Base-by-base conservation (phyloP, 2,888 invertebrate genomes). In the Baronia brevicornis region DNA sequence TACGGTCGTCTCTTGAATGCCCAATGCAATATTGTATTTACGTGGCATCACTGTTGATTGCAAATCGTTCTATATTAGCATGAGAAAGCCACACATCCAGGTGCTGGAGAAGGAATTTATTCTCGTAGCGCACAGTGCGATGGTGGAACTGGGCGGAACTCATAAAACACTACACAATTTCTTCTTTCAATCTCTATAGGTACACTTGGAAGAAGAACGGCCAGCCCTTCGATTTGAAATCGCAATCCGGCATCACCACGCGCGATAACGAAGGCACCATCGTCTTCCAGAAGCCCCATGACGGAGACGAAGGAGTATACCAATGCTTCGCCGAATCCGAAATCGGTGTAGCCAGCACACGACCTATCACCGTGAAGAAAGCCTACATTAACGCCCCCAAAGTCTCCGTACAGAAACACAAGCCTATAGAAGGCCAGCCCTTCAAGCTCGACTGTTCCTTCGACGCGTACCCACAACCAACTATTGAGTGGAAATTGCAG, bases 131-230 rank as follows among this genome's bases (percentile, higher is more conserved):
- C n/a, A n/a, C n/a, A n/a, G n/a, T n/a, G n/a, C n/a, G n/a, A n/a
- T n/a, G n/a, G n/a, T n/a, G n/a, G n/a, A n/a, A n/a, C n/a, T n/a
- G n/a, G n/a, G n/a, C n/a, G n/a, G n/a, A n/a, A n/a, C n/a, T n/a
- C n/a, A n/a, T n/a, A n/a, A n/a, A n/a, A n/a, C n/a, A n/a, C n/a
- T n/a, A n/a, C n/a, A n/a, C n/a, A n/a, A n/a, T n/a, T n/a, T n/a
- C n/a, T n/a, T n/a, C n/a, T n/a, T n/a, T n/a, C n/a, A n/a, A n/a
- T n/a, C n/a, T n/a, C n/a, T n/a, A n/a, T n/a, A 78, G 77, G 25
- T 78, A 66, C 39, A 43, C 62, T 14, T 78, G 78, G 78, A 41
- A 46, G 1, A 75, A 73, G 41, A 46, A 73, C 19, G 68, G 61
- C 1, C 43, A 55, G 12, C 53, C 57, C 0, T 54, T 67, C 38